Evolutionary conservation across 2,888 invertebrate species (phyloP), one percentile per base, ranked within the genome.

Genomic region (Dilophus febrilis): DNA sequence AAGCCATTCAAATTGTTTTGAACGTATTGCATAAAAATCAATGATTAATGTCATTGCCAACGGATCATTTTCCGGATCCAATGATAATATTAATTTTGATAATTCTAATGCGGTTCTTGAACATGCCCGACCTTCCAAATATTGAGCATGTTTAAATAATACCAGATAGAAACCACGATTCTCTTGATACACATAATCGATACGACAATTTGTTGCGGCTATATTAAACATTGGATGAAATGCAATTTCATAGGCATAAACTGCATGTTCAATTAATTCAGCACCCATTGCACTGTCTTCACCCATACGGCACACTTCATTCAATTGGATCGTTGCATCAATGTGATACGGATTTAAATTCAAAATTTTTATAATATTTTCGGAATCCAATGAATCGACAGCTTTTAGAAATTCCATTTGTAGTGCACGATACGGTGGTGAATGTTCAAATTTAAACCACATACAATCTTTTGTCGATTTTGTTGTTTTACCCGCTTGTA

Each of bases 101-200:
- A 86, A 72, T 59, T 91, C 88, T 47, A 90, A 65, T n/a, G 88
- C 81, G 2, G 90, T 88, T 45, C 86, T 70, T 52, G 80, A 77
- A 58, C 86, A 87, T 5, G 86, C 84, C 45, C 82, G 67, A 44
- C 77, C 77, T 22, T 83, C 81, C 40, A 87, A 71, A 54, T 79
- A 82, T 41, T 71, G 67, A 44, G 87, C 65, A 56, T 87, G 85
- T 52, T 82, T 82, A 56, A 87, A 87, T 18, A 90, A 59, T 1
- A 84, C 76, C 41, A 88, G 71, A 54, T 74, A 88, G 45, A 90
- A 68, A 4, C 81, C 70, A 47, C 85, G 74, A 64, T 90, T 90
- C 58, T 87, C 86, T 55, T 81, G 81, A 46, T 74, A 70, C 40
- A 70, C 69, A 53, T 86, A 90, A 55, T 83, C 81, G 33, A 90